Conservation (phyloP, 2,113 vertebrate genomes). For the Channa maculata region DNA sequence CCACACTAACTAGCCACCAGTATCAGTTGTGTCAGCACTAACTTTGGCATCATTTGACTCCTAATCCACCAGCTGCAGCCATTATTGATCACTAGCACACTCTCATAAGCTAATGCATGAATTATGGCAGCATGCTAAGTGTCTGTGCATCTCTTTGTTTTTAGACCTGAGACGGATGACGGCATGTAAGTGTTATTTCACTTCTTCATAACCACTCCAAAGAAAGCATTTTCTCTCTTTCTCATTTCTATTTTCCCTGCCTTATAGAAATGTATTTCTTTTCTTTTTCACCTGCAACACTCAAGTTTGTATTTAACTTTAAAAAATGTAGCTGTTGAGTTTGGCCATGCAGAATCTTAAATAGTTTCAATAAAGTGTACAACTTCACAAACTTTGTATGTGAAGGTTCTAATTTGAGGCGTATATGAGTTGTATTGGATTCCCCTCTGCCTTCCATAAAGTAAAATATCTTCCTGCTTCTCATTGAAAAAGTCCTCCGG, state of each 20-base stretch:
- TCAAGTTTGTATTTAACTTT: not conserved
- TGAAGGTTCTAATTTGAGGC: no score
- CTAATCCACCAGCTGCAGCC: conserved; percentile 44
- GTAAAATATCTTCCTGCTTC: no score
- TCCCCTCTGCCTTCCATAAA: no score
- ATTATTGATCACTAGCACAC: conserved; percentile 16
- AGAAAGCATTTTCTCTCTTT: conserved; percentile 13
- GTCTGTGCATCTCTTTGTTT: conserved; percentile 84
- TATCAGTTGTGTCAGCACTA: conserved; percentile 29
- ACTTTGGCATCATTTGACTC: conserved; percentile 33
- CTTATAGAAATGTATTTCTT: not conserved
- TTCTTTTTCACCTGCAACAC: not conserved
- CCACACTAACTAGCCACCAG: conserved; percentile 19
- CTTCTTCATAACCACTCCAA: conserved; percentile 70
- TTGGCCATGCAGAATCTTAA: no score
- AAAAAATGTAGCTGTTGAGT: not conserved
- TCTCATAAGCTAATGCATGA: conserved; percentile 54
- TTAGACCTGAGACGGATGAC: conserved; percentile 90
- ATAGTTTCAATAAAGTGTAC: no score
- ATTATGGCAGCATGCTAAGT: conserved; percentile 85
- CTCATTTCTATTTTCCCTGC: not conserved
- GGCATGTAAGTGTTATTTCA: conserved; percentile 92
- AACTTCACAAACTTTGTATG: no score
- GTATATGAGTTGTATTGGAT: no score
- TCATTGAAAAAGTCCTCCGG: no score